Evolutionary conservation across 1,140 invertebrate species (phyloP), one percentile per base, ranked within the genome.

Genomic region (Drosophila melanica): DNA sequence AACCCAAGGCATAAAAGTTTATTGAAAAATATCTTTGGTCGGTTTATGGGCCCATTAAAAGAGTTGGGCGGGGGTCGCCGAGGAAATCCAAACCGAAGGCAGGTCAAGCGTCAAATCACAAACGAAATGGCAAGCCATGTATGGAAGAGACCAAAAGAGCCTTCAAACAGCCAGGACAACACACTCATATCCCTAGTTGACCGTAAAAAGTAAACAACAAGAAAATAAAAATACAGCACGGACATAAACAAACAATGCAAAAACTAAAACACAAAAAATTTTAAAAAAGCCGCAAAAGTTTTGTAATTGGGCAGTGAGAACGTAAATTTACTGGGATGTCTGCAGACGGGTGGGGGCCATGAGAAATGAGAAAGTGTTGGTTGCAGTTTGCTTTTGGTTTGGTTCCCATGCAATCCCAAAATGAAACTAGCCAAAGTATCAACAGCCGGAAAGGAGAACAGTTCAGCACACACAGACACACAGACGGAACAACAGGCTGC

Each of bases 331-430:
- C 33, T 11, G 18, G 11, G 41, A 7, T 10, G 8, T 4, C 8
- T 9, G 20, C 12, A n/a, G 42, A 7, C 4, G 6, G 45, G 4
- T 2, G 42, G 16, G 27, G 30, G 16, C 35, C 60, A 66, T 45
- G 27, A 48, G 5, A 69, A 81, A 81, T 75, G 53, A 71, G 64
- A 78, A 79, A 84, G 58, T 69, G 55, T 71, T 75, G 60, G 55
- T 71, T 75, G 60, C 75, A 68, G 51, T 48, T 64, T 55, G 54
- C 51, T 62, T 47, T 33, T 23, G 41, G 41, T 59, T 72, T 23
- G 23, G 35, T 53, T 39, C 66, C 62, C 59, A 47, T 42, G n/a
- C 44, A 75, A 47, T 58, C 63, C 27, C 27, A 45, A 18, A 58
- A 54, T 30, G 5, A 73, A 73, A 60, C 30, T 41, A 48, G 3